Percentiles rank a stretch among this genome's conserved stretches.
These are phyloP conservation scores for Chouioia cunea DNA, from an alignment of 2,888 invertebrate genomes.

Conservation along the genomic window DNA sequence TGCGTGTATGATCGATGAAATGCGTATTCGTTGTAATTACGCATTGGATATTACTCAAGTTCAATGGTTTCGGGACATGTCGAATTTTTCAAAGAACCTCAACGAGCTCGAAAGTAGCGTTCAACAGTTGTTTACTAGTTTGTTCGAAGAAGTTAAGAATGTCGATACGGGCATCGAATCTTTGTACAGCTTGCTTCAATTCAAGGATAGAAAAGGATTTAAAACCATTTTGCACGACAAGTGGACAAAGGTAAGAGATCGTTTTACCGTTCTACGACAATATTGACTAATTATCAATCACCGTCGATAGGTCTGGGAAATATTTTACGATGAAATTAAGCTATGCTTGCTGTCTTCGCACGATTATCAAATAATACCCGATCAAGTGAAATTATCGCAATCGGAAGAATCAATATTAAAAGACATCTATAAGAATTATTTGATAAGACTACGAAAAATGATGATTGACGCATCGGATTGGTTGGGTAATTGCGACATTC, in stretches of 20 bases:
- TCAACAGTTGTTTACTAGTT: conserved; percentile 70
- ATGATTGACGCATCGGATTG: conserved; percentile 61
- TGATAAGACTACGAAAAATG: conserved; percentile 53
- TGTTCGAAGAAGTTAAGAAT: conserved; percentile 70
- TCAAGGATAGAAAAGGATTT: conserved; percentile 53
- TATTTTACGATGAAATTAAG: conserved; percentile 73
- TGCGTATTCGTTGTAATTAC: conserved; percentile 65
- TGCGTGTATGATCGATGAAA: conserved; percentile 65
- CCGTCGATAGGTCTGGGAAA: conserved; percentile 35
- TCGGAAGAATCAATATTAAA: conserved; percentile 71
- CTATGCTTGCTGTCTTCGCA: background rate
- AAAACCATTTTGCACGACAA: conserved; percentile 54
- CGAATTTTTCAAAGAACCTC: conserved; percentile 61
- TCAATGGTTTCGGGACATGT: conserved; percentile 70
- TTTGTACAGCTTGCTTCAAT: conserved; percentile 66
- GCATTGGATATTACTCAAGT: conserved; percentile 68
- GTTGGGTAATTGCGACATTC: conserved; percentile 56
- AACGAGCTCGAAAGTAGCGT: conserved; percentile 72
- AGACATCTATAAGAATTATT: conserved; percentile 62
- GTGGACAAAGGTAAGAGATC: conserved; percentile 56
- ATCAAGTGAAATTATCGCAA: conserved; percentile 17
- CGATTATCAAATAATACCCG: conserved; percentile 12
- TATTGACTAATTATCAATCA: background rate
- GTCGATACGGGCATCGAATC: conserved; percentile 72
- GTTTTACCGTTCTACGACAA: too few relatives aligned